phyloP scores from a whole-genome alignment of 1,140 invertebrate species.

The Drosophila littoralis region DNA sequence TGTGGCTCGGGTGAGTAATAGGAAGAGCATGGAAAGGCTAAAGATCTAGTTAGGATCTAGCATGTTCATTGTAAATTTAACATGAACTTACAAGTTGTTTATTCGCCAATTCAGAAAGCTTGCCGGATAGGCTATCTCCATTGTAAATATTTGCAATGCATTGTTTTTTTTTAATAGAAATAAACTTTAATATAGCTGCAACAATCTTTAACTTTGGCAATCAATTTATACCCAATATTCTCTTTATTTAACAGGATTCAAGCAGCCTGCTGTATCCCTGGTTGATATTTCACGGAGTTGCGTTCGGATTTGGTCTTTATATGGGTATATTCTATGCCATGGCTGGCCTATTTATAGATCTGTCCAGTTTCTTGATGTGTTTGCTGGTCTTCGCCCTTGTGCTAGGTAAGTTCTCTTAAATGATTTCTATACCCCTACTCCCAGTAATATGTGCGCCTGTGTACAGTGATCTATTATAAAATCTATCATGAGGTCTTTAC shows the following conservation, averaged over 20 bases:
- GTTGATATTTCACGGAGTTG: slow-evolving; percentile 69
- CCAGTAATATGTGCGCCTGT: neutral
- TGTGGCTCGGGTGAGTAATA: slow-evolving; percentile 60
- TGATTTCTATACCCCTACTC: too few relatives aligned
- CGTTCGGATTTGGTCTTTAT: slow-evolving; percentile 66
- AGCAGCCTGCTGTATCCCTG: slow-evolving; percentile 72
- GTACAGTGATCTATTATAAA: slow-evolving; percentile 70
- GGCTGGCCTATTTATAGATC: slow-evolving; percentile 69
- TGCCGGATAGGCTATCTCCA: too few relatives aligned
- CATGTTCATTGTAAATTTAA: neutral
- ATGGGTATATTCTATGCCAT: slow-evolving; percentile 66
- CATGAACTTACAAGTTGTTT: too few relatives aligned
- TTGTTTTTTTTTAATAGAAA: too few relatives aligned
- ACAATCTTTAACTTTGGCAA: too few relatives aligned
- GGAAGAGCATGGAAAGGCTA: neutral
- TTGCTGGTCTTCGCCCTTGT: slow-evolving; percentile 67
- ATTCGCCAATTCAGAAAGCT: neutral
- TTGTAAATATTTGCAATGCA: too few relatives aligned
- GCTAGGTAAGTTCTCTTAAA: slow-evolving; percentile 42
- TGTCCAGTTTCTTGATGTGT: slow-evolving; percentile 71
- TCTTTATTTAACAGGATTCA: slow-evolving; percentile 35
- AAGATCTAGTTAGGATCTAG: too few relatives aligned
- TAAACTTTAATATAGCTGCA: too few relatives aligned
- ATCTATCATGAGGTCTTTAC: slow-evolving; percentile 74
- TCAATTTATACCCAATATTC: too few relatives aligned